These are phyloP conservation scores for Diarsia dahlii DNA, from an alignment of 2,888 invertebrate species.

Conservation along the genomic window DNA sequence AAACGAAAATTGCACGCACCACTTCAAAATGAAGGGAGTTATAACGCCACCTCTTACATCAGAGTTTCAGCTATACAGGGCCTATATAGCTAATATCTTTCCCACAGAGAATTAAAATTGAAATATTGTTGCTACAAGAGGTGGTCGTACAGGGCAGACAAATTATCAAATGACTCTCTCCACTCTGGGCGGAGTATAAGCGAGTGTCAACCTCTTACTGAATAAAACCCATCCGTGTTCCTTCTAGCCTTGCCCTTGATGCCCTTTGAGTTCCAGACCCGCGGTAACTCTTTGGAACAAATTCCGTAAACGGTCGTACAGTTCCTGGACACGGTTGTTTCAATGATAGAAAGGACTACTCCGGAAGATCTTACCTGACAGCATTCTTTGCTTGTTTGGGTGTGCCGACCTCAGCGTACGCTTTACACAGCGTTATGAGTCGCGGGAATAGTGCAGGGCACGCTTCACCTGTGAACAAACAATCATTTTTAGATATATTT, in stretches of 20 bases:
- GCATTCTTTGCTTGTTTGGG: slow-evolving; percentile 99
- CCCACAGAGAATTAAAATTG: background rate
- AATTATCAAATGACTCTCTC: too few species aligned
- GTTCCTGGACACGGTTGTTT: background rate
- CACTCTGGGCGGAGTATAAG: too few species aligned
- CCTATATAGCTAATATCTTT: background rate
- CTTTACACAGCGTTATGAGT: slow-evolving; percentile 96
- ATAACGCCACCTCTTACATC: too few species aligned
- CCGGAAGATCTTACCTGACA: slow-evolving; percentile 89
- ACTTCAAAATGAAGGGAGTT: too few species aligned
- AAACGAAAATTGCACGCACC: too few species aligned
- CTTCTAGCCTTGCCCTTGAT: too few species aligned
- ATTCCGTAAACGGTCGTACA: background rate
- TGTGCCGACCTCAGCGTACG: slow-evolving; percentile 96
- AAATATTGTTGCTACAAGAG: background rate
- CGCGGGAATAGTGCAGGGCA: slow-evolving; percentile 94
- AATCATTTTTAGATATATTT: background rate
- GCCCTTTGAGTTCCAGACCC: too few species aligned
- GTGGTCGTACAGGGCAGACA: background rate
- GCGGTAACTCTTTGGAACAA: too few species aligned
- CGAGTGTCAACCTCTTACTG: too few species aligned
- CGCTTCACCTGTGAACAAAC: slow-evolving; percentile 91
- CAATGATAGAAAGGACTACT: background rate
- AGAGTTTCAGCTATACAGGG: too few species aligned
- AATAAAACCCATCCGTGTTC: too few species aligned